Percentiles rank a stretch among this genome's conserved stretches.
phyloP scores from a whole-genome alignment of 2,797 vertebrate species.

The Neoniphon sammara region DNA sequence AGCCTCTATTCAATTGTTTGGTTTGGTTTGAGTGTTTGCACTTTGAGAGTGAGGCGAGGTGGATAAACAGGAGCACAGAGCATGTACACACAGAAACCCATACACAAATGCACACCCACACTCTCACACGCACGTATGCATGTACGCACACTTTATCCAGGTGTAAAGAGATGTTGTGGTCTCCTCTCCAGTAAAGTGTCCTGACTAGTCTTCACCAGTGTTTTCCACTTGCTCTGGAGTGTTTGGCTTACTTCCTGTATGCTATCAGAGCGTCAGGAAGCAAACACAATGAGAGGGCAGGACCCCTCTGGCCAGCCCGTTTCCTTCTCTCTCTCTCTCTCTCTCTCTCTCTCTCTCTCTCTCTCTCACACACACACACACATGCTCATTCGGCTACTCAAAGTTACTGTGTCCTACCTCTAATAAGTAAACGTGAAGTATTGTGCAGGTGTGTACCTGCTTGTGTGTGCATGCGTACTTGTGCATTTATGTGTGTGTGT shows the following conservation, averaged over 20 bases:
- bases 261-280: slow-evolving; percentile 65
- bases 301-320: slow-evolving; percentile 37
- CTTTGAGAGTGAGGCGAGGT: slow-evolving; percentile 21
- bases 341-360: slow-evolving; percentile 6
- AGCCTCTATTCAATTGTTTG: slow-evolving; percentile 16
- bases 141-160: slow-evolving; percentile 1
- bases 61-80: slow-evolving; percentile 1
- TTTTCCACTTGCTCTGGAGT: slow-evolving; percentile 72
- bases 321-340: slow-evolving; percentile 47
- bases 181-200: slow-evolving; percentile 35
- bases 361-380: slow-evolving; percentile 7
- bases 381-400: slow-evolving; percentile 3
- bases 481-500: not conserved
- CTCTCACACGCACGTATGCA: too few relatives aligned
- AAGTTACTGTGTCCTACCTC: slow-evolving; percentile 33
- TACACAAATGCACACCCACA: not conserved
- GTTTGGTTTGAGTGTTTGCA: slow-evolving; percentile 5
- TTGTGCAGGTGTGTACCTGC: not conserved
- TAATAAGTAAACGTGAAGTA: slow-evolving; percentile 7
- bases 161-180: slow-evolving; percentile 26
- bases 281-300: slow-evolving; percentile 61
- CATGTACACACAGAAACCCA: too few relatives aligned
- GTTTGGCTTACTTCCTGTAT: slow-evolving; percentile 69
- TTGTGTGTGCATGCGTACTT: not conserved
- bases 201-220: slow-evolving; percentile 40